Evolutionary conservation across 2,888 invertebrate genomes (phyloP).

Genomic region (Cylloceria caligata): DNA sequence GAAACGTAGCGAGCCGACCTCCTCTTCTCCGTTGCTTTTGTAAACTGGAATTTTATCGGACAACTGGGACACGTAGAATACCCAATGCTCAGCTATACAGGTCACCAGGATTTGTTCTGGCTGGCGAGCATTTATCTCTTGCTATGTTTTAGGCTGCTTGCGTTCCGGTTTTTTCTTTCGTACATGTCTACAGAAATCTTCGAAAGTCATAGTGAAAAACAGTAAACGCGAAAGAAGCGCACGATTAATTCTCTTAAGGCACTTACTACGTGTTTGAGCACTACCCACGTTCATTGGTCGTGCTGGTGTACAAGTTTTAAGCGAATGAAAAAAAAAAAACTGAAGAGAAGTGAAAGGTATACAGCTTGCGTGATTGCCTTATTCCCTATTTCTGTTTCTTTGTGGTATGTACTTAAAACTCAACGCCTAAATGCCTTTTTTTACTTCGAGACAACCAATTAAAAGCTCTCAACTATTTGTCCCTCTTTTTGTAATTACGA

Average conservation of each 20-base stretch:
- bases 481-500: not conserved
- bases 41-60: constrained; percentile 54
- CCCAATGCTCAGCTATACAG: not conserved
- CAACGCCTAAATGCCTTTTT: not conserved
- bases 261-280: not conserved
- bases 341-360: not conserved
- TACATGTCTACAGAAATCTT: not conserved
- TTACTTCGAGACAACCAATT: not conserved
- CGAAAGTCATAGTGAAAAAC: not conserved
- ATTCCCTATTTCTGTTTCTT: not conserved
- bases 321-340: not conserved
- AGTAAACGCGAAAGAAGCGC: not conserved
- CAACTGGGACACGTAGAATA: constrained; percentile 23
- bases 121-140: not conserved
- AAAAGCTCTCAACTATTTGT: not conserved
- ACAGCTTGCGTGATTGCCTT: not conserved
- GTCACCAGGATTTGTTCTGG: not conserved
- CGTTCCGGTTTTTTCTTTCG: not conserved
- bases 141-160: not conserved
- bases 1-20: not conserved
- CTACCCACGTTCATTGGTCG: not conserved
- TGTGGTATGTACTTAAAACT: not conserved
- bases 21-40: constrained; percentile 21
- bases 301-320: not conserved
- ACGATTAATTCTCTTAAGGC: constrained; percentile 8